A percentile compares a stretch with the other conserved stretches of the same genome.
These are phyloP conservation scores for Globicephala melas DNA, from an alignment of 2,113 vertebrate species.

Conservation along the genomic window DNA sequence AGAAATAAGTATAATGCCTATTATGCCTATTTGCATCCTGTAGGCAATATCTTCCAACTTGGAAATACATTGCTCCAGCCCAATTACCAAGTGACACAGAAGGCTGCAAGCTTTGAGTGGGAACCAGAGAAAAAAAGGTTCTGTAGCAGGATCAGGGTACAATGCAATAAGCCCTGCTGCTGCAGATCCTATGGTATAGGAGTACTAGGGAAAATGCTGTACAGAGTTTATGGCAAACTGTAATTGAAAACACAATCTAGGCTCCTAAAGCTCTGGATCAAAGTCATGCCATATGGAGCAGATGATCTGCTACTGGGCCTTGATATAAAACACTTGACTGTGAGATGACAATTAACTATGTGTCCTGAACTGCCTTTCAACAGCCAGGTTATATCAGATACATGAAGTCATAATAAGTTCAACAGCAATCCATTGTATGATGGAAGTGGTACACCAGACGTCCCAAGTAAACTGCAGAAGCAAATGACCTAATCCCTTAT, in stretches of 20 bases:
- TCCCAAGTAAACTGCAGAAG: background rate
- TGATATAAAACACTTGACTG: background rate
- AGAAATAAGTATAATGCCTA: background rate
- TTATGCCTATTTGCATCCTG: background rate
- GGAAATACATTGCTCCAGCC: background rate
- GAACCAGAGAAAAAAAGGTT: background rate
- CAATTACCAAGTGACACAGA: background rate
- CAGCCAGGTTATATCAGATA: background rate
- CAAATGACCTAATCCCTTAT: background rate
- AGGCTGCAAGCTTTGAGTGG: background rate
- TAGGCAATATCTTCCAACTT: background rate
- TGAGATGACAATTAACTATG: background rate
- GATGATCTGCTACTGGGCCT: background rate
- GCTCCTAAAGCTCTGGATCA: background rate
- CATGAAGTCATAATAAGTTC: background rate
- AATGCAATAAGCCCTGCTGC: background rate
- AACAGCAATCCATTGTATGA: background rate
- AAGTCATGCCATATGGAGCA: background rate
- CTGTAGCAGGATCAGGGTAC: background rate
- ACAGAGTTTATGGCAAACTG: background rate
- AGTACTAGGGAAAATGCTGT: background rate
- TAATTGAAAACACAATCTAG: background rate
- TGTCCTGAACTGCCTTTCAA: background rate
- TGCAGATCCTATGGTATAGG: background rate
- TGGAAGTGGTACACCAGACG: background rate